These are phyloP conservation scores for Macrotrachela quadricornifera DNA, from an alignment of 1,140 invertebrate species.

Conservation along the genomic window DNA sequence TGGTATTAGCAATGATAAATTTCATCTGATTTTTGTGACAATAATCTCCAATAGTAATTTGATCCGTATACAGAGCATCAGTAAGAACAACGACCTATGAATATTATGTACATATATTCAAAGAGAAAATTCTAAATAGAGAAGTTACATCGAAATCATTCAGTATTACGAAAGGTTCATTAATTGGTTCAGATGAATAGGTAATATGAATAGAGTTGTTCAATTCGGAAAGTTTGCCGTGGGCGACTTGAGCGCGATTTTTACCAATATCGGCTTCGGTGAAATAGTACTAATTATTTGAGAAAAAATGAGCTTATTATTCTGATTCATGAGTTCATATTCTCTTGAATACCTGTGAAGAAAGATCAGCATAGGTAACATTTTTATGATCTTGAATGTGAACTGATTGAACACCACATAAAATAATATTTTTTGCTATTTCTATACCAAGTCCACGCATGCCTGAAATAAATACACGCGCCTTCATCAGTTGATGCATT, in stretches of 20 bases:
- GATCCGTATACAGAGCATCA: slow-evolving; percentile 48
- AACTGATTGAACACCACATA: slow-evolving; percentile 88
- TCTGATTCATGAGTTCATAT: too few relatives aligned
- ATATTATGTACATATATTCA: too few relatives aligned
- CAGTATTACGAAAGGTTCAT: neutral
- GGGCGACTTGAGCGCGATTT: slow-evolving; percentile 63
- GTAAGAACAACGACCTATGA: slow-evolving; percentile 68
- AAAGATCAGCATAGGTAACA: slow-evolving; percentile 31
- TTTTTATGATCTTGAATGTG: slow-evolving; percentile 59
- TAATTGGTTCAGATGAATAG: slow-evolving; percentile 13
- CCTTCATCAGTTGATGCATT: slow-evolving; percentile 80
- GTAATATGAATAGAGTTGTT: slow-evolving; percentile 73
- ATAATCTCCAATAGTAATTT: slow-evolving; percentile 52
- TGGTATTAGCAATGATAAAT: slow-evolving; percentile 66
- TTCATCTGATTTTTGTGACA: slow-evolving; percentile 59
- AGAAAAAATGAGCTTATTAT: too few relatives aligned
- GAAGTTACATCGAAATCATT: too few relatives aligned
- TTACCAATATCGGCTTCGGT: slow-evolving; percentile 56
- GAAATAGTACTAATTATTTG: too few relatives aligned
- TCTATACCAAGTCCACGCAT: slow-evolving; percentile 85
- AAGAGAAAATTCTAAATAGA: too few relatives aligned
- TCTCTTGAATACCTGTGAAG: too few relatives aligned
- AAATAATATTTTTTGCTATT: slow-evolving; percentile 90
- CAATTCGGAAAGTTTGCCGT: slow-evolving; percentile 57
- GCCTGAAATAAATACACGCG: slow-evolving; percentile 83